A percentile compares a stretch with the other conserved stretches of the same genome.
Evolutionary conservation across 2,888 invertebrate species (phyloP).

Genomic region (Tipula confusa): DNA sequence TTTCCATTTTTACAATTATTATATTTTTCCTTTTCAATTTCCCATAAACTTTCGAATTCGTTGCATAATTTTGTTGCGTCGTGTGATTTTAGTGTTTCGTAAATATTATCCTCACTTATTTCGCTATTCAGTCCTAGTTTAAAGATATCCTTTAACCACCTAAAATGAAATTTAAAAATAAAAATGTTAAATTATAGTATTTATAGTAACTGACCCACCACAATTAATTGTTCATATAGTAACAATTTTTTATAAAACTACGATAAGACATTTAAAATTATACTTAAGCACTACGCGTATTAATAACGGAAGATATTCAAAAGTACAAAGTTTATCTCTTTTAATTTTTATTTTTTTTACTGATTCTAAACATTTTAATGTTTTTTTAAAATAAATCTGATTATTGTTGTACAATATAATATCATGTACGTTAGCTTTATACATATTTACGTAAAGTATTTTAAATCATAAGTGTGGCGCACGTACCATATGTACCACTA

Average conservation of each 20-base stretch:
- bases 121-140: slow-evolving; percentile 34
- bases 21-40: slow-evolving; percentile 33
- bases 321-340: too few species aligned
- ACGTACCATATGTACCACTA: too few species aligned
- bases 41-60: slow-evolving; percentile 34
- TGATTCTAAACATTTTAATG: too few species aligned
- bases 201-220: not conserved
- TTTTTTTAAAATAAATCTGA: too few species aligned
- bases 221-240: not conserved
- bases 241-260: not conserved
- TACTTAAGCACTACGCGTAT: not conserved
- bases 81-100: slow-evolving; percentile 32
- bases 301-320: too few species aligned
- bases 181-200: not conserved
- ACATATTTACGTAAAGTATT: too few species aligned
- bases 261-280: not conserved
- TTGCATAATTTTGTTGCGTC: slow-evolving; percentile 32
- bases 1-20: slow-evolving; percentile 26
- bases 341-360: too few species aligned
- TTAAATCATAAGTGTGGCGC: too few species aligned
- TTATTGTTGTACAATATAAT: too few species aligned
- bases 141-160: slow-evolving; percentile 36
- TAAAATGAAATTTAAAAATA: too few species aligned
- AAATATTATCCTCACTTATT: slow-evolving; percentile 34
- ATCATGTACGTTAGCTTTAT: too few species aligned